Conservation (phyloP, 1,140 invertebrate genomes). For the Ladona fulva region DNA sequence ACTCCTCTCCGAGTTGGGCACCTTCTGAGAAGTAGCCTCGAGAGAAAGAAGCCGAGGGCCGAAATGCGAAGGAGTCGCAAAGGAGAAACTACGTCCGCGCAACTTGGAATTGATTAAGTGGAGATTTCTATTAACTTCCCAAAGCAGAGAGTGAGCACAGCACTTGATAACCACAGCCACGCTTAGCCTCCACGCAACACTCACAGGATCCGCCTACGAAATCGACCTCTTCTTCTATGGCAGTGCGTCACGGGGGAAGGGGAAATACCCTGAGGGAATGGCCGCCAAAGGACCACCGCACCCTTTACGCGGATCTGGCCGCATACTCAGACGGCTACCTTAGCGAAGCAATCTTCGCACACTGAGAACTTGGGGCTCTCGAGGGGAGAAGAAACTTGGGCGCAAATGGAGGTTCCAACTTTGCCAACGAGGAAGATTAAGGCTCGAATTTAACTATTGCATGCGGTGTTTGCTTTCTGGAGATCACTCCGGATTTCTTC, state of each 20-base stretch:
- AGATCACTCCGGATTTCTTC: neutral
- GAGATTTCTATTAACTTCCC: neutral
- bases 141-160: neutral
- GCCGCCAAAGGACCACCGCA: neutral
- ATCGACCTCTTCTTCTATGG: neutral
- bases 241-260: no score
- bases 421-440: neutral
- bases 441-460: neutral
- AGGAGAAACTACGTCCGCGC: neutral
- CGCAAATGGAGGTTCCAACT: neutral
- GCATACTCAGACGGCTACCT: neutral
- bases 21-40: neutral
- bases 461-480: neutral
- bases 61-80: neutral
- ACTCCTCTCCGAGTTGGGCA: neutral
- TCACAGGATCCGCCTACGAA: neutral
- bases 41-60: neutral
- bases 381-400: neutral
- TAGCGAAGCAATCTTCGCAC: neutral
- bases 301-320: neutral
- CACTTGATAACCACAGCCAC: neutral
- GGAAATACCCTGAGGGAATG: neutral
- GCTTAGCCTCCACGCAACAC: neutral
- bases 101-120: neutral
- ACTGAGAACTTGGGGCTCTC: neutral